A percentile compares a stretch with the other conserved stretches of the same genome.
These are phyloP conservation scores for Scaptomyza hsui DNA, from an alignment of 1,140 invertebrate genomes.

Conservation along the genomic window DNA sequence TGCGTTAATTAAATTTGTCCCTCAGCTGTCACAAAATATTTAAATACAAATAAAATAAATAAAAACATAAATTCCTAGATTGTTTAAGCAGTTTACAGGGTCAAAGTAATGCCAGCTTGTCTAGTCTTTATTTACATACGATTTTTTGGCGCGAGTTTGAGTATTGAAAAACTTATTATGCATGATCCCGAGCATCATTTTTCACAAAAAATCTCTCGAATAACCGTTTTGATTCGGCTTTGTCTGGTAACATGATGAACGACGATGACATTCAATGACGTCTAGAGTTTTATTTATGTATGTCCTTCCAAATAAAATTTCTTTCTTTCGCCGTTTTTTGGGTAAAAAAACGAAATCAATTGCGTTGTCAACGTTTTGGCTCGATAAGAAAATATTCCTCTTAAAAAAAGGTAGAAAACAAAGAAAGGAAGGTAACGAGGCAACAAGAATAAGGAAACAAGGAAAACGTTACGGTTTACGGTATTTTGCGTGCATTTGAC, in stretches of 20 bases:
- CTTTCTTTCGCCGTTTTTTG: conserved; percentile 45
- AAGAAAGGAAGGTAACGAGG: conserved; percentile 65
- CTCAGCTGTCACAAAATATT: conserved; percentile 38
- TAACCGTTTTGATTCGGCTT: conserved; percentile 48
- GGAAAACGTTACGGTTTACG: conserved; percentile 54
- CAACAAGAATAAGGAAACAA: conserved; percentile 27
- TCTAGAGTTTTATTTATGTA: conserved; percentile 70
- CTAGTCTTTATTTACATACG: not conserved
- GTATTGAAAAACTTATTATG: conserved; percentile 37
- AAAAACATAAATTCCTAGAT: not conserved
- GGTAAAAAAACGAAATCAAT: conserved; percentile 77
- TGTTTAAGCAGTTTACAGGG: conserved; percentile 1
- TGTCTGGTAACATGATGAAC: conserved; percentile 71
- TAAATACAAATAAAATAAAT: not conserved
- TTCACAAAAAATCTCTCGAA: conserved; percentile 56
- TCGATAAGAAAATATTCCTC: conserved; percentile 65
- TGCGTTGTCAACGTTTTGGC: conserved; percentile 56
- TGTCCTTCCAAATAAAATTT: conserved; percentile 37
- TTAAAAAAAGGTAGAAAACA: conserved; percentile 50
- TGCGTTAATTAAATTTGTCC: conserved; percentile 56
- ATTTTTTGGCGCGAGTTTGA: conserved; percentile 30
- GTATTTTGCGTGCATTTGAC: conserved; percentile 72
- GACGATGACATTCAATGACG: conserved; percentile 72
- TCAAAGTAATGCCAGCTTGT: conserved; percentile 36
- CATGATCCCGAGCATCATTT: conserved; percentile 51